Evolutionary conservation across 2,797 vertebrate genomes (phyloP).

Genomic region (Iguana delicatissima): DNA sequence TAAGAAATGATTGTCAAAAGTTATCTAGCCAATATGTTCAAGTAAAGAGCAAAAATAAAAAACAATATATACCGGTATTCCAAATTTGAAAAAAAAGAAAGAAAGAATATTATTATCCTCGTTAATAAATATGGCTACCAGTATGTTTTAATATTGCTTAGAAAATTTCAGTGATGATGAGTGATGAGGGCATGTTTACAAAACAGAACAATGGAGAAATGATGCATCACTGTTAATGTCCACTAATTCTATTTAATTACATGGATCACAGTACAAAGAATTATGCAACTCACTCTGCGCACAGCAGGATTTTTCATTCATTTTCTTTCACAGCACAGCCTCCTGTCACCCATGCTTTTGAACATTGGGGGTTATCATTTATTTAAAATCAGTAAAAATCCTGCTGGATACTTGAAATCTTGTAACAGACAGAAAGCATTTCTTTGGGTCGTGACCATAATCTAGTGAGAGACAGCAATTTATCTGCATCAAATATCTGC

Average conservation of each 20-base stretch:
- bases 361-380: not conserved
- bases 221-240: slow-evolving; percentile 30
- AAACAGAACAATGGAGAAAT: slow-evolving; percentile 39
- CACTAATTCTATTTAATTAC: slow-evolving; percentile 35
- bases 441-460: slow-evolving; percentile 1
- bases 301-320: not conserved
- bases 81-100: slow-evolving; percentile 50
- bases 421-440: not conserved
- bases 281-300: not conserved
- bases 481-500: slow-evolving; percentile 37
- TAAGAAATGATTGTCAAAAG: slow-evolving; percentile 73
- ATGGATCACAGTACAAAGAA: not conserved
- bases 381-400: not conserved
- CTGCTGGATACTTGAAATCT: not conserved
- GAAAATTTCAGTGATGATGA: slow-evolving; percentile 46
- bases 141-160: slow-evolving; percentile 76
- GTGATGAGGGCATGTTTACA: slow-evolving; percentile 17
- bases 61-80: slow-evolving; percentile 38
- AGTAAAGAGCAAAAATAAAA: slow-evolving; percentile 60
- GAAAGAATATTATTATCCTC: slow-evolving; percentile 63
- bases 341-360: not conserved
- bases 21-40: slow-evolving; percentile 65
- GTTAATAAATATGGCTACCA: slow-evolving; percentile 59
- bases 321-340: not conserved
- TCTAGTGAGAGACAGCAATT: slow-evolving; percentile 25